phyloP scores from a whole-genome alignment of 1,140 invertebrate species.

The Listronotus bonariensis region DNA sequence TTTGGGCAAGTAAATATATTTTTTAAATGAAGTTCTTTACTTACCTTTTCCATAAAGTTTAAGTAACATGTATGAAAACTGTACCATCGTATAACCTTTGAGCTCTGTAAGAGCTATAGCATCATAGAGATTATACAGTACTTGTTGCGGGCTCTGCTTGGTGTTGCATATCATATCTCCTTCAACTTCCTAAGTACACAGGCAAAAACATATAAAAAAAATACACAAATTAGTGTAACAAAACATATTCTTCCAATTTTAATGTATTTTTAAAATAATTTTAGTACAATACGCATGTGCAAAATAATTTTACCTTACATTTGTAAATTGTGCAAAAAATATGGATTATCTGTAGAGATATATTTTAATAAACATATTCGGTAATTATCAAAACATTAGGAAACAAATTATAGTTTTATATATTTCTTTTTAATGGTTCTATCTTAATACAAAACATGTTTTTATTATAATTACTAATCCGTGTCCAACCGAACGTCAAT shows the following conservation, averaged over 20 bases:
- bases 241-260: too few relatives aligned
- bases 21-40: conserved; percentile 13
- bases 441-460: too few relatives aligned
- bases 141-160: conserved; percentile 76
- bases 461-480: too few relatives aligned
- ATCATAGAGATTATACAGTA: conserved; percentile 80
- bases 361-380: too few relatives aligned
- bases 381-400: too few relatives aligned
- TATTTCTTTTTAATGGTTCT: too few relatives aligned
- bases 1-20: not conserved
- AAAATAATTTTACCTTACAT: conserved; percentile 10
- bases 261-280: too few relatives aligned
- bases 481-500: too few relatives aligned
- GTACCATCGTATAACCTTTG: conserved; percentile 85
- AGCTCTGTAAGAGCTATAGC: conserved; percentile 78
- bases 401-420: too few relatives aligned
- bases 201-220: conserved; percentile 6
- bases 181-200: conserved; percentile 63
- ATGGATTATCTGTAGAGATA: too few relatives aligned
- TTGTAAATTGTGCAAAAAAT: too few relatives aligned
- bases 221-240: not conserved
- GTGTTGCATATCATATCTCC: conserved; percentile 67
- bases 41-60: conserved; percentile 75
- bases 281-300: not conserved
- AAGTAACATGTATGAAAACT: conserved; percentile 83